Evolutionary conservation across 2,797 vertebrate species (phyloP).

Genomic region (Rhynchonycteris naso): DNA sequence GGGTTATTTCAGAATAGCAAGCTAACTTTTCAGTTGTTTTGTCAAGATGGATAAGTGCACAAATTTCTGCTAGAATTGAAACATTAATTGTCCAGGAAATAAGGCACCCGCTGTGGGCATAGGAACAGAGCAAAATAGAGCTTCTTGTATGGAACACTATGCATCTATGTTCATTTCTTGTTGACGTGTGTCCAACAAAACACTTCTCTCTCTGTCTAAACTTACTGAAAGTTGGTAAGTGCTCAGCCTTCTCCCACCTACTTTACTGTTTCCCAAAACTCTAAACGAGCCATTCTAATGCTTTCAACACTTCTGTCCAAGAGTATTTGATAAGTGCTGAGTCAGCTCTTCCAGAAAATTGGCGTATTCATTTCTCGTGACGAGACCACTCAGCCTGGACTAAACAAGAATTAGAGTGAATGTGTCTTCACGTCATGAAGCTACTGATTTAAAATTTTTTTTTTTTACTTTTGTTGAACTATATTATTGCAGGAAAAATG

Average conservation of each 20-base stretch:
- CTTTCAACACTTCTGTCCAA: not conserved
- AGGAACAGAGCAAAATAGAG: not conserved
- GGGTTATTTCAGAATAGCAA: not conserved
- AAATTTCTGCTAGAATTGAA: not conserved
- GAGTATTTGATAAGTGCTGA: not conserved
- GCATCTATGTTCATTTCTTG: not conserved
- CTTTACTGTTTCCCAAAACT: not conserved
- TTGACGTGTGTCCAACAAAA: not conserved
- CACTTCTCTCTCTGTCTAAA: not conserved
- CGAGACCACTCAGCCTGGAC: not conserved
- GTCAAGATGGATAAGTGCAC: not conserved
- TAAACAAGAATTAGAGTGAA: not conserved
- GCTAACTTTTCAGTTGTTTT: not conserved
- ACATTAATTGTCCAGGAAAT: not conserved
- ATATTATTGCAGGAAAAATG: not conserved
- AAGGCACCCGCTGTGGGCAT: not conserved
- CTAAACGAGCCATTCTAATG: not conserved
- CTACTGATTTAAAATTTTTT: too few relatives aligned
- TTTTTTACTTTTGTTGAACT: not conserved
- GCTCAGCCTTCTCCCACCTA: not conserved
- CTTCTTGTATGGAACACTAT: not conserved
- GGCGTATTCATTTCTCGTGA: not conserved
- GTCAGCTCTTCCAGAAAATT: not conserved
- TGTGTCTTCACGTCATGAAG: not conserved
- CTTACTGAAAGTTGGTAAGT: not conserved